These are phyloP conservation scores for Apeltes quadracus DNA, from an alignment of 2,113 vertebrate genomes.

Conservation along the genomic window DNA sequence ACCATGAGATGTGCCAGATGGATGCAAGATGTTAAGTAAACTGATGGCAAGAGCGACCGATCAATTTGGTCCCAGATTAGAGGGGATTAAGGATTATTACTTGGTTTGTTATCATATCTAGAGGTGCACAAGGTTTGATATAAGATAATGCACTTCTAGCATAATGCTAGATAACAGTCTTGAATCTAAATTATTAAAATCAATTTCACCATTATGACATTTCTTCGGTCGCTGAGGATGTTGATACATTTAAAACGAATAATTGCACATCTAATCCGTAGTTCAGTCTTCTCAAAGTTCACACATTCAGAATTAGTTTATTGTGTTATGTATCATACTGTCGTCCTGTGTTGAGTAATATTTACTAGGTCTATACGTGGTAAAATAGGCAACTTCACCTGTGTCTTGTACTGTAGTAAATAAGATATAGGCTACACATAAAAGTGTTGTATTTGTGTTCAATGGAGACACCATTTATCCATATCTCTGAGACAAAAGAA, in stretches of 20 bases:
- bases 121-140: background rate
- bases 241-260: background rate
- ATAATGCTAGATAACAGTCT: background rate
- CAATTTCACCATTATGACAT: background rate
- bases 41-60: background rate
- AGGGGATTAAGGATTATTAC: background rate
- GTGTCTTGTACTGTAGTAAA: background rate
- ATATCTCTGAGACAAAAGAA: background rate
- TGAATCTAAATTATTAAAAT: background rate
- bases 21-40: background rate
- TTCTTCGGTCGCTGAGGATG: background rate
- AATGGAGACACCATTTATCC: background rate
- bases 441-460: background rate
- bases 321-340: background rate
- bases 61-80: background rate
- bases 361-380: background rate
- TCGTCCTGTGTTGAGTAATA: background rate
- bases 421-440: background rate
- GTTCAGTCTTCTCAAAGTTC: background rate
- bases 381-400: background rate
- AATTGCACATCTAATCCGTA: background rate
- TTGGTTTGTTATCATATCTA: background rate
- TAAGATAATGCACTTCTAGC: background rate
- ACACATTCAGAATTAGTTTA: background rate
- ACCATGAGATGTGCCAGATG: background rate